Evolutionary conservation across 1,140 invertebrate species (phyloP).

Genomic region (Venustaconcha ellipsiformis): DNA sequence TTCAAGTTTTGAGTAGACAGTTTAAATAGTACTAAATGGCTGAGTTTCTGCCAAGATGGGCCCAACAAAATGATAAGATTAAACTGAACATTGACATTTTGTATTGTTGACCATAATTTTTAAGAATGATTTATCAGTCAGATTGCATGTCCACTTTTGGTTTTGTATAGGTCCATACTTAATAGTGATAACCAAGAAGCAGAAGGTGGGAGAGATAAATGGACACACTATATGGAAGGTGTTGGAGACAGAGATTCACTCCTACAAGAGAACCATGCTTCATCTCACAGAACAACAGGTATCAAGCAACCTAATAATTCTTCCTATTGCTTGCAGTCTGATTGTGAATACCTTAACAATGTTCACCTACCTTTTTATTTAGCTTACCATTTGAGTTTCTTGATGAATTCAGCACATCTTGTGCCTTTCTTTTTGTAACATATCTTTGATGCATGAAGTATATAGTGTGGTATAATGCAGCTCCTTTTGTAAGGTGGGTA

Average conservation of each 20-base stretch:
- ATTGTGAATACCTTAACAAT: too few relatives aligned
- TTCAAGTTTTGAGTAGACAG: too few relatives aligned
- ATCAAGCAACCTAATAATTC: neutral
- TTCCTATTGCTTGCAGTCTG: too few relatives aligned
- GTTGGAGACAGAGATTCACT: constrained; percentile 85
- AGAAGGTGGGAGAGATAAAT: constrained; percentile 87
- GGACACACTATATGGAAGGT: constrained; percentile 89
- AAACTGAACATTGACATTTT: neutral
- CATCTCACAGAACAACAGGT: constrained; percentile 88
- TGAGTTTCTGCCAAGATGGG: neutral
- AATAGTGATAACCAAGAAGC: constrained; percentile 88
- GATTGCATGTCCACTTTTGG: neutral
- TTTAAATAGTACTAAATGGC: neutral
- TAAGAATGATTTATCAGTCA: neutral
- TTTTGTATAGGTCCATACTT: constrained; percentile 81
- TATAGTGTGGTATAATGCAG: too few relatives aligned
- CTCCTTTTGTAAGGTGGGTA: too few relatives aligned
- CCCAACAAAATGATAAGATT: neutral
- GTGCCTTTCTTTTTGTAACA: too few relatives aligned
- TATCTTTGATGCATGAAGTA: too few relatives aligned
- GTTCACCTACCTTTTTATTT: too few relatives aligned
- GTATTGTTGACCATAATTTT: neutral
- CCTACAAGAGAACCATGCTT: constrained; percentile 84
- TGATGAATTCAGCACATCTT: too few relatives aligned
- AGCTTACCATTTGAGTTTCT: too few relatives aligned